Percentiles rank a stretch among this genome's conserved stretches.
These are phyloP conservation scores for Tuta absoluta DNA, from an alignment of 2,888 invertebrate genomes.

Conservation along the genomic window DNA sequence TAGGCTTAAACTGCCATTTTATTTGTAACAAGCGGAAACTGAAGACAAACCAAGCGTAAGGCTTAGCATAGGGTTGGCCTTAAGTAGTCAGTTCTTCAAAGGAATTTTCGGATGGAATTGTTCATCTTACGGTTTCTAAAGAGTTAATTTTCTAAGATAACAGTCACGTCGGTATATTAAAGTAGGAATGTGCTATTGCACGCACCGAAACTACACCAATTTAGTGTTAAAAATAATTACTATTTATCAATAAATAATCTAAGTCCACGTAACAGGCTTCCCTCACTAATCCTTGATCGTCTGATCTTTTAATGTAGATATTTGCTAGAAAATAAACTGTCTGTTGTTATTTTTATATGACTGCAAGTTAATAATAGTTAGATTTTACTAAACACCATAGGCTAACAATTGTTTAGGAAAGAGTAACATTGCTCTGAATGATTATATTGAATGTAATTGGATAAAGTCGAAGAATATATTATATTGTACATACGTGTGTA, in stretches of 20 bases:
- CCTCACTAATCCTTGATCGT: conserved; percentile 66
- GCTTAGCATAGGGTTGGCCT: conserved; percentile 21
- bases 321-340: conserved; percentile 72
- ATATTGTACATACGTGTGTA: conserved; percentile 39
- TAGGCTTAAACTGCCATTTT: no score
- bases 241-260: conserved; percentile 52
- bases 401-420: conserved; percentile 52
- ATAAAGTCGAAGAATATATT: conserved; percentile 21
- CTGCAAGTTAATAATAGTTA: conserved; percentile 74
- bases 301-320: conserved; percentile 71
- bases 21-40: no score
- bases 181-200: conserved; percentile 80
- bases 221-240: conserved; percentile 55
- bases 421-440: conserved; percentile 44
- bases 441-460: conserved; percentile 38
- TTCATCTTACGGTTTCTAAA: conserved; percentile 46
- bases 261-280: conserved; percentile 67
- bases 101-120: conserved; percentile 56
- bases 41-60: no score
- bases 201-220: conserved; percentile 76
- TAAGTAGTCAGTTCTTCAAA: conserved; percentile 46
- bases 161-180: conserved; percentile 59
- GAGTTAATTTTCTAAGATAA: conserved; percentile 56
- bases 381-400: conserved; percentile 77
- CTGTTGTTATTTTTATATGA: conserved; percentile 81